A percentile compares a stretch with the other conserved stretches of the same genome.
These are phyloP conservation scores for Acanthopleura granulata DNA, from an alignment of 2,888 invertebrate species.

Conservation along the genomic window DNA sequence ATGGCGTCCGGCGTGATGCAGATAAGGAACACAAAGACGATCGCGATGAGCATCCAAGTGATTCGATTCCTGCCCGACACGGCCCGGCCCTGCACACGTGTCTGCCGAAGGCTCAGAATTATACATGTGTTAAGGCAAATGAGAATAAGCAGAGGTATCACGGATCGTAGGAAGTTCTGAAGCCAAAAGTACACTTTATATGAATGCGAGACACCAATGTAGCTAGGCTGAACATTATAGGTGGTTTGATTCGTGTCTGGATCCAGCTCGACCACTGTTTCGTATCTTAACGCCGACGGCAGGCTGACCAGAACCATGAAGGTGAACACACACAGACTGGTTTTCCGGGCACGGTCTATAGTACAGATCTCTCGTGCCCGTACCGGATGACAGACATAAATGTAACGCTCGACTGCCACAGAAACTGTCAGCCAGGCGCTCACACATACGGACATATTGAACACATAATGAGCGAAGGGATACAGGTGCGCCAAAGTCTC, in stretches of 20 bases:
- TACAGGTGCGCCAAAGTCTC: slow-evolving; percentile 52
- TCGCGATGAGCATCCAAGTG: slow-evolving; percentile 65
- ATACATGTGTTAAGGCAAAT: slow-evolving; percentile 50
- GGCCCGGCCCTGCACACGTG: slow-evolving; percentile 30
- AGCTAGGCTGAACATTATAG: slow-evolving; percentile 36
- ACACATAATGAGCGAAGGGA: slow-evolving; percentile 63
- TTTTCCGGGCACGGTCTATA: slow-evolving; percentile 46
- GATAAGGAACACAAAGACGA: slow-evolving; percentile 65
- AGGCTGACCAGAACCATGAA: slow-evolving; percentile 47
- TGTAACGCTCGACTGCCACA: slow-evolving; percentile 63
- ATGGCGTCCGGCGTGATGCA: slow-evolving; percentile 68
- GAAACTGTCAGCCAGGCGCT: slow-evolving; percentile 64
- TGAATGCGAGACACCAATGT: slow-evolving; percentile 39
- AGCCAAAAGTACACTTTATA: slow-evolving; percentile 49
- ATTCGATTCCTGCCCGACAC: slow-evolving; percentile 57
- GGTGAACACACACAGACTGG: slow-evolving; percentile 39
- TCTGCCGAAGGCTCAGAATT: slow-evolving; percentile 46
- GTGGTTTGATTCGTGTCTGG: slow-evolving; percentile 28
- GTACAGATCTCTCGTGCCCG: slow-evolving; percentile 51
- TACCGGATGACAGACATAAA: slow-evolving; percentile 62
- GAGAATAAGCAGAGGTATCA: slow-evolving; percentile 51
- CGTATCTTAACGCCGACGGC: slow-evolving; percentile 51
- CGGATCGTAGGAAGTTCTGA: slow-evolving; percentile 49
- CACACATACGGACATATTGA: slow-evolving; percentile 58
- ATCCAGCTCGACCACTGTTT: slow-evolving; percentile 34